Conservation (phyloP, 1,140 invertebrate genomes). For the Drosophila carrolli region DNA sequence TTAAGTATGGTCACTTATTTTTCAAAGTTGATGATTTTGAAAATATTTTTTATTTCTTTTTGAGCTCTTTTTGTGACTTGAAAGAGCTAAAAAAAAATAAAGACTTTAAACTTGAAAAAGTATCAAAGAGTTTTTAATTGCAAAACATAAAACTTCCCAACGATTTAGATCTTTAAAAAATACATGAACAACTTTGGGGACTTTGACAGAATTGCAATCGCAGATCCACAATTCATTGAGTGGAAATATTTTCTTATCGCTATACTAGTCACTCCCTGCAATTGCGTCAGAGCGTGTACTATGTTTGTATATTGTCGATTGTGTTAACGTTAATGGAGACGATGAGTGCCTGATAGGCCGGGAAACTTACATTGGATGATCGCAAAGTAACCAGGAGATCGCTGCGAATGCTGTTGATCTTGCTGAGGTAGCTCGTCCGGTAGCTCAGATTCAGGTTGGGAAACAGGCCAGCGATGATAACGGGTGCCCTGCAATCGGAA, state of each 20-base stretch:
- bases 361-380: slow-evolving; percentile 67
- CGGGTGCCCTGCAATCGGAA: slow-evolving; percentile 71
- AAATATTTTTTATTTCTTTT: no score
- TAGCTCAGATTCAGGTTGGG: slow-evolving; percentile 80
- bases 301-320: slow-evolving; percentile 8
- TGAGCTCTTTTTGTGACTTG: no score
- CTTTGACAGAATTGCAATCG: slow-evolving; percentile 2
- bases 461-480: slow-evolving; percentile 76
- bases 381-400: slow-evolving; percentile 74
- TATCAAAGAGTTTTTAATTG: no score
- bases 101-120: no score
- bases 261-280: slow-evolving; percentile 3
- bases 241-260: slow-evolving; percentile 54
- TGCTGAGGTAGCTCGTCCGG: slow-evolving; percentile 65
- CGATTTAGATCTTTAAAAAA: background rate
- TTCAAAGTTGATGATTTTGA: background rate
- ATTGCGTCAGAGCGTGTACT: slow-evolving; percentile 22
- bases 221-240: slow-evolving; percentile 47
- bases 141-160: background rate
- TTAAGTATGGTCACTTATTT: background rate
- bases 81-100: no score
- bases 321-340: slow-evolving; percentile 39
- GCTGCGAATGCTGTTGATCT: slow-evolving; percentile 77
- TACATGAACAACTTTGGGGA: background rate
- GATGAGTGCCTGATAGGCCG: slow-evolving; percentile 43